phyloP scores from a whole-genome alignment of 1,140 invertebrate species.

The Bombus terrestris region DNA sequence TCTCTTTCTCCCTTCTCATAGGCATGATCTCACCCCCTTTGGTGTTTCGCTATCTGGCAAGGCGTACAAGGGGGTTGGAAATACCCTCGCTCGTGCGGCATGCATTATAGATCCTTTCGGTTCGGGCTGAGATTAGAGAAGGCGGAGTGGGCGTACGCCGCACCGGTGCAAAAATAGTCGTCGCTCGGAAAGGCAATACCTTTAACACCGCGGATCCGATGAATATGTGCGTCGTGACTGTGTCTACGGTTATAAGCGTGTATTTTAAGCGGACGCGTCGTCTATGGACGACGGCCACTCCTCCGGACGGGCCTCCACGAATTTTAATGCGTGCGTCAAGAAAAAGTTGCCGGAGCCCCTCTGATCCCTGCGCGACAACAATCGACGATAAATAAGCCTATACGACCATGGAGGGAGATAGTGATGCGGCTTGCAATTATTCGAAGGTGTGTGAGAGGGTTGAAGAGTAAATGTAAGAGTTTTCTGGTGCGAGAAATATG shows the following conservation, averaged over 20 bases:
- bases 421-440: slow-evolving; percentile 27
- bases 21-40: not conserved
- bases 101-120: slow-evolving; percentile 65
- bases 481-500: not conserved
- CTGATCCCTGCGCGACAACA: slow-evolving; percentile 42
- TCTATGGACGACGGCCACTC: slow-evolving; percentile 25
- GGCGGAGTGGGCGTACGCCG: slow-evolving; percentile 35
- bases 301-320: slow-evolving; percentile 11
- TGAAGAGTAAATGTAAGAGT: not conserved
- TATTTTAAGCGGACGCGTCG: slow-evolving; percentile 16
- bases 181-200: slow-evolving; percentile 55
- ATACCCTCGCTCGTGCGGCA: slow-evolving; percentile 57
- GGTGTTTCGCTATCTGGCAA: slow-evolving; percentile 15
- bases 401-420: not conserved
- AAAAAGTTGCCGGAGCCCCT: slow-evolving; percentile 27
- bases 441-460: slow-evolving; percentile 21
- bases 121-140: slow-evolving; percentile 56
- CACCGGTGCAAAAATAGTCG: slow-evolving; percentile 51
- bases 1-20: not conserved
- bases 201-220: slow-evolving; percentile 33
- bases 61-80: slow-evolving; percentile 53
- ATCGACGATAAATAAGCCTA: slow-evolving; percentile 46
- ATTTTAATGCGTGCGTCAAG: slow-evolving; percentile 21
- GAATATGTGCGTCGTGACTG: not conserved
- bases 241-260: not conserved